Evolutionary conservation across 1,140 invertebrate genomes (phyloP).

Genomic region (Drosophila gunungcola): DNA sequence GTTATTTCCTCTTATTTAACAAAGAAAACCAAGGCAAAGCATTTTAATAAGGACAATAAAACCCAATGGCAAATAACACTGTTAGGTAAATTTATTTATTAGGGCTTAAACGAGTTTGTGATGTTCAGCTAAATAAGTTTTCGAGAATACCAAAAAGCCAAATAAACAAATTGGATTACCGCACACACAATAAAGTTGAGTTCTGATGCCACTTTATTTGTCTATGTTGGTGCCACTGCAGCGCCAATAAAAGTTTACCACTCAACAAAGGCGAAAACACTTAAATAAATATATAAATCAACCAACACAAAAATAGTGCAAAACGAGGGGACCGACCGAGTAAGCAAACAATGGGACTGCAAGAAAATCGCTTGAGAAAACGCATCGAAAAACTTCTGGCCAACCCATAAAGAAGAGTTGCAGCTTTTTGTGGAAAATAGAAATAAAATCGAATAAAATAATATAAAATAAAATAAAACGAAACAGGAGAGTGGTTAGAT

Average conservation of each 20-base stretch:
- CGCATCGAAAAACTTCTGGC: conserved; percentile 23
- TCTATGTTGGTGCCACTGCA: conserved; percentile 42
- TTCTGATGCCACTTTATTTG: conserved; percentile 30
- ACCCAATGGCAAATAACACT: background rate
- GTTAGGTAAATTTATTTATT: background rate
- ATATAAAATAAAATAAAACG: conserved; percentile 37
- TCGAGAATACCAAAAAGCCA: conserved; percentile 5
- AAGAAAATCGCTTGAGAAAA: conserved; percentile 33
- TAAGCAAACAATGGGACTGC: conserved; percentile 49
- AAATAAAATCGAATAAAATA: conserved; percentile 32
- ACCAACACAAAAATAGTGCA: conserved; percentile 32
- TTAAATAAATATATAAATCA: conserved; percentile 58
- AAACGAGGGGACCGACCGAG: conserved; percentile 25
- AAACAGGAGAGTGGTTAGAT: conserved; percentile 14
- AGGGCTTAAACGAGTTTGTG: conserved; percentile 1
- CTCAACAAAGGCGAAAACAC: conserved; percentile 43
- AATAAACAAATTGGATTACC: conserved; percentile 24
- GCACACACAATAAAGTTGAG: conserved; percentile 9
- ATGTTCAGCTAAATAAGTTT: conserved; percentile 7
- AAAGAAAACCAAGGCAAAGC: background rate
- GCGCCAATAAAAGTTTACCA: conserved; percentile 42
- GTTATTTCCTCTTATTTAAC: no score
- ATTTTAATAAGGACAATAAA: background rate
- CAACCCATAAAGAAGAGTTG: conserved; percentile 36
- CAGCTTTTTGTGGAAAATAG: conserved; percentile 32